Evolutionary conservation across 2,888 invertebrate genomes (phyloP).

Genomic region (Proisotoma minuta): DNA sequence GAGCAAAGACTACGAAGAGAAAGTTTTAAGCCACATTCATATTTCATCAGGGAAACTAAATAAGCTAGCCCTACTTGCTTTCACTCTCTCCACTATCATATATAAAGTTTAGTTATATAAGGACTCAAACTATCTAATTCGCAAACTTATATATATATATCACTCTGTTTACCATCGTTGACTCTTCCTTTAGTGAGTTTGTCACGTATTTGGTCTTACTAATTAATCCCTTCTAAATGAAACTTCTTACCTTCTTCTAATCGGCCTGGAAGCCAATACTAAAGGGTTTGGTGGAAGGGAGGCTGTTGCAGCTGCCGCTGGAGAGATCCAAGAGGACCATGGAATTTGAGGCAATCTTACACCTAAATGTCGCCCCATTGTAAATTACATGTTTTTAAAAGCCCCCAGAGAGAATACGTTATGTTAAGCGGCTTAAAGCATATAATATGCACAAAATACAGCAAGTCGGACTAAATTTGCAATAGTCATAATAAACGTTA

Average conservation of each 20-base stretch:
- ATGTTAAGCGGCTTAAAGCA: neutral
- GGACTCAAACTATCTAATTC: too few relatives aligned
- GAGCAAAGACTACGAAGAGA: too few relatives aligned
- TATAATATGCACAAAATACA: neutral
- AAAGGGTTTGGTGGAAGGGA: constrained; percentile 52
- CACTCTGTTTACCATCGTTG: too few relatives aligned
- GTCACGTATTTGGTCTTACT: neutral
- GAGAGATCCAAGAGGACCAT: constrained; percentile 71
- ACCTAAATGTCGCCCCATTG: constrained; percentile 29
- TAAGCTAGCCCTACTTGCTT: too few relatives aligned
- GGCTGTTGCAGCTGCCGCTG: constrained; percentile 41
- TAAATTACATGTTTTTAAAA: neutral
- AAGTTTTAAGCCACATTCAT: too few relatives aligned
- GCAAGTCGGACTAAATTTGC: neutral
- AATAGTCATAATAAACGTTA: neutral
- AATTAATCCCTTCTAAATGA: neutral
- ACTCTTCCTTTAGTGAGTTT: too few relatives aligned
- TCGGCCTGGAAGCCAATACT: constrained; percentile 66
- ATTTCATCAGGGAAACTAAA: too few relatives aligned
- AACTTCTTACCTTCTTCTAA: constrained; percentile 68
- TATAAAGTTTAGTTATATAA: too few relatives aligned
- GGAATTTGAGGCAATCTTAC: constrained; percentile 67
- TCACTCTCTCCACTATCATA: too few relatives aligned
- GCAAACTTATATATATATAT: too few relatives aligned
- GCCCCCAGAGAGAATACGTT: neutral